Evolutionary conservation across 2,888 invertebrate genomes (phyloP).

Genomic region (Rhamphomyia laevipes): DNA sequence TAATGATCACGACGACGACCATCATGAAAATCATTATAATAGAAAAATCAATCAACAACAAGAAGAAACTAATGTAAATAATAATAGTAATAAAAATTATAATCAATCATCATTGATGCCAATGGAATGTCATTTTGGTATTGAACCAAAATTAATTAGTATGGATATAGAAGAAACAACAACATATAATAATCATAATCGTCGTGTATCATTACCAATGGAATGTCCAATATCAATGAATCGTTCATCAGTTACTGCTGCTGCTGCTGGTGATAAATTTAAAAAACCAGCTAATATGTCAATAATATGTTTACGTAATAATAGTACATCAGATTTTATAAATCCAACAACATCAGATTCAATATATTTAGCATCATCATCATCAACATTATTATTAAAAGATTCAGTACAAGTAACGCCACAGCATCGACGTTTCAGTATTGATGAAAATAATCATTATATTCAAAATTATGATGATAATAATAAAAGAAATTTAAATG

Average conservation of each 20-base stretch:
- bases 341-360: not conserved
- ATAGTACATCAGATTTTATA: not conserved
- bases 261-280: not conserved
- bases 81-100: too few relatives aligned
- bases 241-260: too few relatives aligned
- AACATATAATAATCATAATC: not conserved
- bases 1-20: too few relatives aligned
- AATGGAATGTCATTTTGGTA: not conserved
- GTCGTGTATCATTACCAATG: not conserved
- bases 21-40: too few relatives aligned
- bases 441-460: not conserved
- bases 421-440: not conserved
- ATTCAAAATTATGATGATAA: not conserved
- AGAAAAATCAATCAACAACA: not conserved
- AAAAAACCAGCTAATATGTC: not conserved
- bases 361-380: not conserved
- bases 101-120: too few relatives aligned
- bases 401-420: not conserved
- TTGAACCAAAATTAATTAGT: not conserved
- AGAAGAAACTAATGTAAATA: too few relatives aligned
- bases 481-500: constrained; percentile 1
- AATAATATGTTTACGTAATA: too few relatives aligned
- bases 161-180: not conserved
- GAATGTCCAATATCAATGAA: not conserved
- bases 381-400: not conserved